Conservation (phyloP, 2,113 vertebrate genomes). For the Axis porcinus region DNA sequence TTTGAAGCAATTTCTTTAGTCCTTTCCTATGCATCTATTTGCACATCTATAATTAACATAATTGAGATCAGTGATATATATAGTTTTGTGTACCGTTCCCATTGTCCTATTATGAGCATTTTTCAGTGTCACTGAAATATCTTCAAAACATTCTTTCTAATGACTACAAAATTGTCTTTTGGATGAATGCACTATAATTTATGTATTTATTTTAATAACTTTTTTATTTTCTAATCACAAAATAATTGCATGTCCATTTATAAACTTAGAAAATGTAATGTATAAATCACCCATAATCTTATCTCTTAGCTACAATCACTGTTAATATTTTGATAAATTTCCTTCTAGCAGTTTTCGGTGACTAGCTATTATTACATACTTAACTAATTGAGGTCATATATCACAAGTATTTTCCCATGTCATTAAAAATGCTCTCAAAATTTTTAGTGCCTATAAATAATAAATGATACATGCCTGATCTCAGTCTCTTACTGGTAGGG, state of each 20-base stretch:
- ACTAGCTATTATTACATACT: conserved; percentile 48
- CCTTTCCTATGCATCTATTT: background rate
- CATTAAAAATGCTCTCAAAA: conserved; percentile 51
- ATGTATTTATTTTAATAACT: conserved; percentile 54
- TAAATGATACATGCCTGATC: background rate
- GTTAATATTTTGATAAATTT: conserved; percentile 53
- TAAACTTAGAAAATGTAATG: conserved; percentile 34
- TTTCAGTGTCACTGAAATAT: conserved; percentile 41
- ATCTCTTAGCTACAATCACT: conserved; percentile 27
- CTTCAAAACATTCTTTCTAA: conserved; percentile 45
- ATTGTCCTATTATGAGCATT: conserved; percentile 13
- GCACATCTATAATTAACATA: background rate
- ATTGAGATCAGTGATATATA: background rate
- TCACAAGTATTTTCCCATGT: conserved; percentile 46
- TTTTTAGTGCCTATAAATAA: conserved; percentile 20
- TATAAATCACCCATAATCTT: conserved; percentile 57
- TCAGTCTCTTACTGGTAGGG: background rate
- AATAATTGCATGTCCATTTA: conserved; percentile 56
- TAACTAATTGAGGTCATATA: conserved; percentile 60
- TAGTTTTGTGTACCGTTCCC: conserved; percentile 1
- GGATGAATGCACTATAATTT: conserved; percentile 32
- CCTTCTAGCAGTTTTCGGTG: conserved; percentile 33
- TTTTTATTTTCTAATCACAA: conserved; percentile 48
- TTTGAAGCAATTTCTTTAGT: background rate
- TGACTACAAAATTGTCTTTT: conserved; percentile 34